phyloP scores from a whole-genome alignment of 1,140 invertebrate species.

The Asbolus verrucosus region DNA sequence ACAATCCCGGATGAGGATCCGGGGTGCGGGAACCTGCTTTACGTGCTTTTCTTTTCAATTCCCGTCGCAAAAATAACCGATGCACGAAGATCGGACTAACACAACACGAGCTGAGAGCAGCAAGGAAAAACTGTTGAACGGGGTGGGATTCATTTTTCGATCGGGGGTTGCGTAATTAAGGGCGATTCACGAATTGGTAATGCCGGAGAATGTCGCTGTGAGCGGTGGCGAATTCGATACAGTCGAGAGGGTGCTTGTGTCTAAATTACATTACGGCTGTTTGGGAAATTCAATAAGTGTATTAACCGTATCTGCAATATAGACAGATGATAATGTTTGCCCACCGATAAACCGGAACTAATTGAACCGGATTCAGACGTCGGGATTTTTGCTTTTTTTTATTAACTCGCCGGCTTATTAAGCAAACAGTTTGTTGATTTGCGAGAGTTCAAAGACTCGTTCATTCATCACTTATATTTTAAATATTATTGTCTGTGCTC shows the following conservation, averaged over 20 bases:
- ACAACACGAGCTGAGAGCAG: background rate
- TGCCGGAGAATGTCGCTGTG: too few species aligned
- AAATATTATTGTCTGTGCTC: background rate
- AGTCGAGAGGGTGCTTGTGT: background rate
- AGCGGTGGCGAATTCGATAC: background rate
- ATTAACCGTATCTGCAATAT: background rate
- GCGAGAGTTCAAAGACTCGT: background rate
- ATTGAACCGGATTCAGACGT: background rate
- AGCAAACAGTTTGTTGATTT: background rate
- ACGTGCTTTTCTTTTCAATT: slow-evolving; percentile 3
- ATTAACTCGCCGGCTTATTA: background rate
- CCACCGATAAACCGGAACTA: background rate
- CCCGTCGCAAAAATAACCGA: background rate
- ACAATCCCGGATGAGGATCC: background rate
- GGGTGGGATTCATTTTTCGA: background rate
- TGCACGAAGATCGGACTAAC: too few species aligned
- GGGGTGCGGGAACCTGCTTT: background rate
- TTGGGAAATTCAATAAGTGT: slow-evolving; percentile 18
- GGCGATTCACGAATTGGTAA: too few species aligned
- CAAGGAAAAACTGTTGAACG: background rate
- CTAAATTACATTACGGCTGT: slow-evolving; percentile 13
- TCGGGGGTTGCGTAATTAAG: too few species aligned
- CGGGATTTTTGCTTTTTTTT: background rate
- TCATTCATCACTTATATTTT: background rate
- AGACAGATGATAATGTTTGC: background rate